Conservation (phyloP, 2,888 invertebrate species). For the Prenolepis imparis region DNA sequence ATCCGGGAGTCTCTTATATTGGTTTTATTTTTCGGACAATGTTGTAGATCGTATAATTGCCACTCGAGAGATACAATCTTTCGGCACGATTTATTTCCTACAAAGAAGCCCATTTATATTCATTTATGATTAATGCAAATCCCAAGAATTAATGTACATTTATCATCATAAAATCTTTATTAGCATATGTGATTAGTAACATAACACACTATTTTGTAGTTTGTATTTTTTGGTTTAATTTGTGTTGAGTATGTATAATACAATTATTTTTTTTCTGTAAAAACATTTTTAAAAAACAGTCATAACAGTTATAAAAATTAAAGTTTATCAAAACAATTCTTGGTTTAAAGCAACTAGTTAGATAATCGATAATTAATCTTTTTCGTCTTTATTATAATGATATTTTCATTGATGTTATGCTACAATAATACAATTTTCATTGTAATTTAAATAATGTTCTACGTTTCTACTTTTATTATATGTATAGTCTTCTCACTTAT, state of each 20-base stretch:
- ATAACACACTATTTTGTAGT: conserved; percentile 18
- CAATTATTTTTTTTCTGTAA: neutral
- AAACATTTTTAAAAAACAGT: neutral
- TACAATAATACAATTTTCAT: neutral
- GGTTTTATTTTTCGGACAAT: conserved; percentile 67
- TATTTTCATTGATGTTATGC: neutral
- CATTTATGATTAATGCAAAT: conserved; percentile 36
- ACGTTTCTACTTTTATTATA: neutral
- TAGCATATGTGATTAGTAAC: neutral
- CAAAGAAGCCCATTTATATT: conserved; percentile 36
- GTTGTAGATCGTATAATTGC: conserved; percentile 58
- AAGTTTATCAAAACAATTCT: neutral
- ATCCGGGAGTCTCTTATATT: conserved; percentile 53
- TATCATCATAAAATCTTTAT: conserved; percentile 38
- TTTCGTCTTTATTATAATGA: neutral
- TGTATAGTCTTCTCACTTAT: neutral
- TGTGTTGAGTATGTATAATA: neutral
- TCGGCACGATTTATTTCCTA: neutral
- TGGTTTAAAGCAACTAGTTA: neutral
- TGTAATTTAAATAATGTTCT: neutral
- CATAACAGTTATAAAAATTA: neutral
- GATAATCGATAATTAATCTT: neutral
- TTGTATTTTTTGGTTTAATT: conserved; percentile 7
- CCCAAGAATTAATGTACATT: conserved; percentile 1
- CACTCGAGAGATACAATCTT: conserved; percentile 8